Percentiles rank a stretch among this genome's conserved stretches.
These are phyloP conservation scores for Sympetrum striolatum DNA, from an alignment of 2,888 invertebrate genomes.

Conservation along the genomic window DNA sequence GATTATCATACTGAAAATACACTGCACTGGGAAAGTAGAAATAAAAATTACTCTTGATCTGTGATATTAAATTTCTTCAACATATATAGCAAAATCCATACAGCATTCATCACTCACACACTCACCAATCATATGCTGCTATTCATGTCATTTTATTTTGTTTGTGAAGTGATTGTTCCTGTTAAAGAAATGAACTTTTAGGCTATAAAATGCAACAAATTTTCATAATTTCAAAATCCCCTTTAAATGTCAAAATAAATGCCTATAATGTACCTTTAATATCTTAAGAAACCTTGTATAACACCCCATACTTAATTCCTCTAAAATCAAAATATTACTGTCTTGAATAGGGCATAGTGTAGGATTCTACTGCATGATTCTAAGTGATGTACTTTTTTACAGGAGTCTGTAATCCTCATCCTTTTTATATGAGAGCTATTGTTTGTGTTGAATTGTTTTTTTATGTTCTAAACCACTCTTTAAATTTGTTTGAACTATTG, in stretches of 20 bases:
- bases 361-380: conserved; percentile 33
- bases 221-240: background rate
- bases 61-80: conserved; percentile 42
- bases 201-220: conserved; percentile 30
- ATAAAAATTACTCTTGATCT: conserved; percentile 40
- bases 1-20: conserved; percentile 4
- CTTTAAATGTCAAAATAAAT: conserved; percentile 20
- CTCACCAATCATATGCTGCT: conserved; percentile 24
- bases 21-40: conserved; percentile 34
- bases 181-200: background rate
- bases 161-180: conserved; percentile 1
- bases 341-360: conserved; percentile 44
- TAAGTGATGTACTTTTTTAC: conserved; percentile 14
- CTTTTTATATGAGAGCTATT: background rate
- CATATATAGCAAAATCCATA: conserved; percentile 33
- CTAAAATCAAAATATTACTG: conserved; percentile 28
- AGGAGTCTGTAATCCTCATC: background rate
- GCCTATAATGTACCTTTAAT: conserved; percentile 30
- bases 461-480: background rate
- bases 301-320: background rate
- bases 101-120: conserved; percentile 34
- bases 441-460: background rate
- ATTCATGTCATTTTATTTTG: conserved; percentile 11
- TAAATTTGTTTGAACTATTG: background rate
- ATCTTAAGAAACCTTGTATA: conserved; percentile 23